A percentile compares a stretch with the other conserved stretches of the same genome.
phyloP scores from a whole-genome alignment of 2,888 invertebrate species.

The Drosophila atripex region DNA sequence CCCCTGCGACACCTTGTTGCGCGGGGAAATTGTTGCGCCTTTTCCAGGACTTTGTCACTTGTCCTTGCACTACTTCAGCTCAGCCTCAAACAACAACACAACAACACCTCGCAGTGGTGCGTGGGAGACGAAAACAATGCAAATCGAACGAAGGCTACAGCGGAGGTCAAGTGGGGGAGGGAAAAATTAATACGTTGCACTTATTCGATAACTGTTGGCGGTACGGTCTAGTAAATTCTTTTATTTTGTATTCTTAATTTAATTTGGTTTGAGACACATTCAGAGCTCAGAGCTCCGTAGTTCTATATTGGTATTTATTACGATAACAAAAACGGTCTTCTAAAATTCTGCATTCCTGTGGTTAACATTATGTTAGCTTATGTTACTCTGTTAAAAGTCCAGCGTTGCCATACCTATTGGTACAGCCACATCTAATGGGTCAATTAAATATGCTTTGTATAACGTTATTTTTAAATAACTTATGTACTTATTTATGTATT shows the following conservation, averaged over 20 bases:
- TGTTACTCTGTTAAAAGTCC: not conserved
- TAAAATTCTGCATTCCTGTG: not conserved
- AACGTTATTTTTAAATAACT: too few relatives aligned
- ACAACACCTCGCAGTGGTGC: constrained; percentile 10
- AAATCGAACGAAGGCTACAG: not conserved
- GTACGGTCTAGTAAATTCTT: constrained; percentile 49
- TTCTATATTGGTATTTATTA: constrained; percentile 1
- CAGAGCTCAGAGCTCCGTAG: constrained; percentile 4
- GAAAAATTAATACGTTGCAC: constrained; percentile 14
- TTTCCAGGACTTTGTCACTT: constrained; percentile 51
- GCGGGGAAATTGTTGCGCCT: constrained; percentile 75
- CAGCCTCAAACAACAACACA: constrained; percentile 18
- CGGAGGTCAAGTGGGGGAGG: not conserved
- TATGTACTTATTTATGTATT: too few relatives aligned
- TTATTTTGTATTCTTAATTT: constrained; percentile 38
- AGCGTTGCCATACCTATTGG: not conserved
- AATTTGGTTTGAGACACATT: constrained; percentile 58
- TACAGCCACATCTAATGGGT: not conserved
- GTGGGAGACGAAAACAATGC: constrained; percentile 12
- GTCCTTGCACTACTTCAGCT: constrained; percentile 40
- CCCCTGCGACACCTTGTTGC: constrained; percentile 56
- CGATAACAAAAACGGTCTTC: not conserved
- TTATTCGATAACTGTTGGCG: constrained; percentile 37
- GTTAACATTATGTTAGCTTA: not conserved
- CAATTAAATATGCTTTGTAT: not conserved